Evolutionary conservation across 2,113 vertebrate species (phyloP).

Genomic region (Cynoglossus semilaevis): DNA sequence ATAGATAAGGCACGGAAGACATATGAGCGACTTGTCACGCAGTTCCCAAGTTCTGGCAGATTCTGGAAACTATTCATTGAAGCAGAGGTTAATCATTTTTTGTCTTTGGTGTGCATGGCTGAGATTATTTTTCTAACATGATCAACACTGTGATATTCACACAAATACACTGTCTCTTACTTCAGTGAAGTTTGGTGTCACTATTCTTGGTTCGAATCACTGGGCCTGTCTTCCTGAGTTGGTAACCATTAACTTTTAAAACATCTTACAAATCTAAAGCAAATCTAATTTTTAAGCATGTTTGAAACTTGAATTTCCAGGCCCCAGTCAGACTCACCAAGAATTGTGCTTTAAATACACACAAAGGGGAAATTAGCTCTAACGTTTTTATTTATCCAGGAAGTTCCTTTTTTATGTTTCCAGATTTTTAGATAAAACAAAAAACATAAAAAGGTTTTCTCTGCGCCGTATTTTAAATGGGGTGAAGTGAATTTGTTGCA

Average conservation of each 20-base stretch:
- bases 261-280: too few species aligned
- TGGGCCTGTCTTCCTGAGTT: neutral
- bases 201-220: constrained; percentile 48
- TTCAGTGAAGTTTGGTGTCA: constrained; percentile 58
- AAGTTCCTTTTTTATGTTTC: constrained; percentile 55
- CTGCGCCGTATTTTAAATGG: constrained; percentile 73
- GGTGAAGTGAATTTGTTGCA: constrained; percentile 97
- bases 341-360: constrained; percentile 65
- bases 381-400: constrained; percentile 59
- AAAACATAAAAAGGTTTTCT: constrained; percentile 57
- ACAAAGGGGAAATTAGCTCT: constrained; percentile 35
- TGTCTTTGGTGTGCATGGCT: constrained; percentile 76
- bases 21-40: constrained; percentile 98
- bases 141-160: constrained; percentile 85
- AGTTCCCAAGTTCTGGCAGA: constrained; percentile 99
- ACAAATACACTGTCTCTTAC: constrained; percentile 62
- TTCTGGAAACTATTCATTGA: constrained; percentile 99
- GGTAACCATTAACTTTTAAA: neutral
- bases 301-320: neutral
- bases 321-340: constrained; percentile 2
- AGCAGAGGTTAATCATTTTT: constrained; percentile 92
- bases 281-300: neutral
- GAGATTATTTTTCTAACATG: constrained; percentile 63
- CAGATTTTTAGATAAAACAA: constrained; percentile 49
- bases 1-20: constrained; percentile 99